Evolutionary conservation across 2,797 vertebrate genomes (phyloP).

Genomic region (Craterocephalus amniculus): DNA sequence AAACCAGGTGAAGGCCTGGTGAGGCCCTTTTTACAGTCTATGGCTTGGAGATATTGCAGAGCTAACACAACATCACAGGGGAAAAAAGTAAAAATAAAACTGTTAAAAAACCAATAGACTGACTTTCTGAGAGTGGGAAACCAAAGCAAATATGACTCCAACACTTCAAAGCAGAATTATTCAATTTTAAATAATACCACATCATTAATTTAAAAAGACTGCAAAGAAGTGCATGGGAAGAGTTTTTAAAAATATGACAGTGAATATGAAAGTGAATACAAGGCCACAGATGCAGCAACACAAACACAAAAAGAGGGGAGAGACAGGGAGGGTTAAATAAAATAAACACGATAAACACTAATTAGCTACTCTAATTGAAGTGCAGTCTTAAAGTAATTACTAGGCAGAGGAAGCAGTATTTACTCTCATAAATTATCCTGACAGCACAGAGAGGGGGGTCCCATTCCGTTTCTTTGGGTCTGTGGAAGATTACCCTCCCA

Average conservation of each 20-base stretch:
- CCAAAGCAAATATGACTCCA: slow-evolving; percentile 42
- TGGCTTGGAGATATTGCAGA: neutral
- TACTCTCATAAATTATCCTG: slow-evolving; percentile 78
- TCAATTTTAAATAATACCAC: slow-evolving; percentile 63
- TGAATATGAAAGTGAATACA: slow-evolving; percentile 46
- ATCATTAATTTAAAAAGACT: slow-evolving; percentile 62
- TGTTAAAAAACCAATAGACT: slow-evolving; percentile 22
- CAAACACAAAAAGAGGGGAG: slow-evolving; percentile 31
- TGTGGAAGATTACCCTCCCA: slow-evolving; percentile 28
- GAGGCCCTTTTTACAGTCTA: too few species aligned
- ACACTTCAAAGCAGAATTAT: slow-evolving; percentile 65
- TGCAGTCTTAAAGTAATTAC: slow-evolving; percentile 82
- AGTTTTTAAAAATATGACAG: slow-evolving; percentile 47
- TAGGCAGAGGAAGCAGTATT: slow-evolving; percentile 76
- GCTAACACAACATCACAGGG: neutral
- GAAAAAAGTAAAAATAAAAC: neutral
- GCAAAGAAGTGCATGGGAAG: slow-evolving; percentile 34
- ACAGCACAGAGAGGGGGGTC: slow-evolving; percentile 51
- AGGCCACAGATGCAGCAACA: slow-evolving; percentile 40
- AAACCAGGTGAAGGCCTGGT: neutral
- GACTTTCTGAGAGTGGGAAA: slow-evolving; percentile 36
- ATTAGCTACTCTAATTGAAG: slow-evolving; percentile 84
- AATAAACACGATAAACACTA: slow-evolving; percentile 80
- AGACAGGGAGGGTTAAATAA: slow-evolving; percentile 38
- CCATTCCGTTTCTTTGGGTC: slow-evolving; percentile 36